phyloP scores from a whole-genome alignment of 2,888 invertebrate genomes.

The Eugnorisma glareosa region DNA sequence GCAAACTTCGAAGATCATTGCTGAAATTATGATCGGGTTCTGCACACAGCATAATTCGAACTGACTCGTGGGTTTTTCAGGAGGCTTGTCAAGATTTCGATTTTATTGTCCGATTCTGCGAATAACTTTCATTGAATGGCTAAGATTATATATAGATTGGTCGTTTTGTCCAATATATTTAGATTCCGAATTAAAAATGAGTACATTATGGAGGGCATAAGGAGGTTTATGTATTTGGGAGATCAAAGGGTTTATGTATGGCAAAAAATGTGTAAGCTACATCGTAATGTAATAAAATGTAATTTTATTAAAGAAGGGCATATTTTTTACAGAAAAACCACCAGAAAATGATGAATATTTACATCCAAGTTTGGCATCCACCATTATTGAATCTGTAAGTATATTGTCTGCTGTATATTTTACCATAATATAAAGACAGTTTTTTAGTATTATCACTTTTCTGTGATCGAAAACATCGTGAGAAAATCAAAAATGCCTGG shows the following conservation, averaged over 20 bases:
- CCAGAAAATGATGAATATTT: constrained; percentile 93
- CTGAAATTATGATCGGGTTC: background rate
- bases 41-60: background rate
- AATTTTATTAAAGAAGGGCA: background rate
- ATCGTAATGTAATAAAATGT: background rate
- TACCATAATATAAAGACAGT: background rate
- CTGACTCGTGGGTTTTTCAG: background rate
- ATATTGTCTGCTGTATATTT: background rate
- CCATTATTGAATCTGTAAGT: constrained; percentile 93
- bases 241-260: background rate
- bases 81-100: background rate
- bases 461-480: no score
- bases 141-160: no score
- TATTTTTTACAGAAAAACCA: constrained; percentile 86
- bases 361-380: constrained; percentile 94
- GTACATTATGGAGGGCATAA: background rate
- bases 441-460: no score
- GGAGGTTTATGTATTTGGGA: background rate
- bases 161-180: no score
- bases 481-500: no score
- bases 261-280: background rate
- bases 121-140: background rate
- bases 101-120: background rate
- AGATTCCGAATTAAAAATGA: no score
- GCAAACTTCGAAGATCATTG: background rate